Base-by-base conservation (phyloP, 2,113 vertebrate species). In the Amblyornis subalaris region DNA sequence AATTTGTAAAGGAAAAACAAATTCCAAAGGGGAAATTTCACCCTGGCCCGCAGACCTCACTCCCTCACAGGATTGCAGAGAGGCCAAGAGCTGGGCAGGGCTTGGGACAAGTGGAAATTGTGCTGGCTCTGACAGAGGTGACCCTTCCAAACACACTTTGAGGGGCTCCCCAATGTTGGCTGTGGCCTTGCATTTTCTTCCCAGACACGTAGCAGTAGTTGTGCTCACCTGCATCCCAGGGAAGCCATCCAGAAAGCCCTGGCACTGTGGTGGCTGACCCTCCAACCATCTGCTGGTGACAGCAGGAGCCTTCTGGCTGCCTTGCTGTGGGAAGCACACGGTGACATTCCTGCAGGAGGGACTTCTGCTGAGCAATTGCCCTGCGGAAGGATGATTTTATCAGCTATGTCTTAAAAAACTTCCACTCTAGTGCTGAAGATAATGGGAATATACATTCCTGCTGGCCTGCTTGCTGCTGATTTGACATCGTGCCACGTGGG, bases 401-500 rank as follows among this genome's bases (percentile, higher is more conserved):
- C 54, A 67, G 36, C 67, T 91, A 4, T 3, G 6, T 9, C 64
- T 86, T 90, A 48, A 71, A 86, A 38, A 89, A 20, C 81, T 95
- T 91, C 36, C 67, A 55, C 50, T 45, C 44, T 14, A 28, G 66
- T 10, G 24, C 64, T 66, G 58, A 48, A 86, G 79, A 77, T 77
- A 88, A 91, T 70, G 71, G 90, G 83, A 83, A 66, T 85, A 75
- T 54, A 77, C 5, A 3, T 89, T 85, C 73, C 81, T 86, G 67
- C 71, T 94, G 89, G 90, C 44, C 84, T 35, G 57, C 87, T 90
- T 29, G 76, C 88, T 90, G 94, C 72, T 93, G 54, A 5, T 88
- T 94, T 97, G 96, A 96, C 89, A 89, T 89, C 57, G 7, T 85
- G 91, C 95, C 95, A 83, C 60, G 7, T 89, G 88, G 75, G 86